Conservation (phyloP, 2,113 vertebrate species). For the Notothenia rossii region DNA sequence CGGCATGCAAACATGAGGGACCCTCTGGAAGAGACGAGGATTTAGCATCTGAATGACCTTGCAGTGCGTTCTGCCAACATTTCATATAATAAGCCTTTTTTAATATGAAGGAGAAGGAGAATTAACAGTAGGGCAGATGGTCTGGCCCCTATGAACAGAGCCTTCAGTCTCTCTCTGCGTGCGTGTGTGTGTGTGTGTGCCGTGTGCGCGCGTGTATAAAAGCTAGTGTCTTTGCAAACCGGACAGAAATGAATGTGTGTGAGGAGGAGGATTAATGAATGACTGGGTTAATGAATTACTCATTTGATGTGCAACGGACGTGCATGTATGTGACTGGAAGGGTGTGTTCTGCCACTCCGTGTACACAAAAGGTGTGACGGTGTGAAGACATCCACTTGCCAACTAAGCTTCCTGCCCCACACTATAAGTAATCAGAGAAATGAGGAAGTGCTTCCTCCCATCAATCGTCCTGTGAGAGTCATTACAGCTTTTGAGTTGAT, state of each 20-base stretch:
- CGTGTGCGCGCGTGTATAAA: no score
- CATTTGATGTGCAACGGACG: not conserved
- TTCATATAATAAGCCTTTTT: slow-evolving; percentile 46
- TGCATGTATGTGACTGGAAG: not conserved
- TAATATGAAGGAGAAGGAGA: slow-evolving; percentile 37
- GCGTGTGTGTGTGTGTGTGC: not conserved
- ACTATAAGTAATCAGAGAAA: slow-evolving; percentile 42
- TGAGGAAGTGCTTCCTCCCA: slow-evolving; percentile 47
- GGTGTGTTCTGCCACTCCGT: not conserved
- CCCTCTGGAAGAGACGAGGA: slow-evolving; percentile 21
- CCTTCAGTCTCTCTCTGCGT: slow-evolving; percentile 6
- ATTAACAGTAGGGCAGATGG: slow-evolving; percentile 53
- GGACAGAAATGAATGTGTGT: not conserved
- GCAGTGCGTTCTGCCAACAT: slow-evolving; percentile 26
- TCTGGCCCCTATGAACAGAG: slow-evolving; percentile 18
- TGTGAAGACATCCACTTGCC: slow-evolving; percentile 3
- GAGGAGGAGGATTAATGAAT: not conserved
- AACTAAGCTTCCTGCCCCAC: slow-evolving; percentile 33
- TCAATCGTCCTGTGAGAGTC: slow-evolving; percentile 48
- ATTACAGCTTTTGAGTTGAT: slow-evolving; percentile 55
- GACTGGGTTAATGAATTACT: not conserved
- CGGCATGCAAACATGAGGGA: slow-evolving; percentile 3
- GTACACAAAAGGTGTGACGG: slow-evolving; percentile 10
- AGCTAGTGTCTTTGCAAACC: slow-evolving; percentile 2
- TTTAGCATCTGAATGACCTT: slow-evolving; percentile 11